Percentiles rank a stretch among this genome's conserved stretches.
Conservation (phyloP, 2,113 vertebrate species). For the Microcebus jonahi region DNA sequence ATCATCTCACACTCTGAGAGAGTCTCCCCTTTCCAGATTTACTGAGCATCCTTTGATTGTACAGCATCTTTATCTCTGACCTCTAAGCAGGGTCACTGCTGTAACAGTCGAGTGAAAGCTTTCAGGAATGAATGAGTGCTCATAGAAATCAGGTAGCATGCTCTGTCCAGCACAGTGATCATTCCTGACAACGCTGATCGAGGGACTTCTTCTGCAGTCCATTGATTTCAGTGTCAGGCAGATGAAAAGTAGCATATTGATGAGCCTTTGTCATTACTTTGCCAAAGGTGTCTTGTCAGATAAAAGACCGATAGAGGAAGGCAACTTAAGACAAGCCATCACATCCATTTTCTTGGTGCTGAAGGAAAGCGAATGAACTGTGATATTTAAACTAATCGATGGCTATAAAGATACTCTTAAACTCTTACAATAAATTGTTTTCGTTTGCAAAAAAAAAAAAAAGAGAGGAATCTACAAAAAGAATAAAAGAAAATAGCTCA, state of each 20-base stretch:
- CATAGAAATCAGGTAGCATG: slow-evolving; percentile 67
- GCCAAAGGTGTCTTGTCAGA: slow-evolving; percentile 84
- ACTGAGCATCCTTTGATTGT: slow-evolving; percentile 56
- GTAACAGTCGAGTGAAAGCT: slow-evolving; percentile 78
- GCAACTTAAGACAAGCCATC: slow-evolving; percentile 82
- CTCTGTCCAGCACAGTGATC: slow-evolving; percentile 74
- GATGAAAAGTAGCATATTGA: slow-evolving; percentile 85
- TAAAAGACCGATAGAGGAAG: slow-evolving; percentile 84
- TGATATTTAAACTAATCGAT: slow-evolving; percentile 80
- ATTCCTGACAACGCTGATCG: slow-evolving; percentile 78
- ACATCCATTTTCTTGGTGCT: slow-evolving; percentile 80
- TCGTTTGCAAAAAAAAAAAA: slow-evolving; percentile 10
- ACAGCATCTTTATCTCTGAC: slow-evolving; percentile 76
- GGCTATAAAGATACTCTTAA: slow-evolving; percentile 55
- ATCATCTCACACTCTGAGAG: slow-evolving; percentile 84
- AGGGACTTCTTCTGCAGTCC: slow-evolving; percentile 77
- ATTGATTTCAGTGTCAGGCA: slow-evolving; percentile 85
- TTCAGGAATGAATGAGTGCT: slow-evolving; percentile 73
- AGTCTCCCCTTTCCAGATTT: slow-evolving; percentile 65
- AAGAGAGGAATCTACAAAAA: not conserved
- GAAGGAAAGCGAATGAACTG: slow-evolving; percentile 80
- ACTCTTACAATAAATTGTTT: slow-evolving; percentile 69
- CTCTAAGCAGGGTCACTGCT: slow-evolving; percentile 82
- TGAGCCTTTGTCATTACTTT: slow-evolving; percentile 84
- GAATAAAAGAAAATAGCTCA: not conserved